Evolutionary conservation across 1,140 invertebrate species (phyloP).

Genomic region (Ostrea edulis): DNA sequence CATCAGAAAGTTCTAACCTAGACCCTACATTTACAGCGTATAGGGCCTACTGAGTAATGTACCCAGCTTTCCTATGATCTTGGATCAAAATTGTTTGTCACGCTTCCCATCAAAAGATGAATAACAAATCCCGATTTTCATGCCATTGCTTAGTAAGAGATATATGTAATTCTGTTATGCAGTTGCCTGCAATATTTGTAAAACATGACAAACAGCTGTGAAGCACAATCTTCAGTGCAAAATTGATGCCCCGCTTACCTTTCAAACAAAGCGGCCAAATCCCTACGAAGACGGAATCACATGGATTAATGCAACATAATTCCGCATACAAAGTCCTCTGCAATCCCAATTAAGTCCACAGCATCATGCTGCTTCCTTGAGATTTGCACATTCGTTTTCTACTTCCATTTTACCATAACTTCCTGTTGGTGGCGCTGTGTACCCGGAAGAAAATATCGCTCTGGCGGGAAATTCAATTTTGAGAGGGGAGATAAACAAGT

Average conservation of each 20-base stretch:
- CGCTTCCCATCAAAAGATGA: too few species aligned
- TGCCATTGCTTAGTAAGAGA: too few species aligned
- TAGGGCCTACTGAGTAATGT: too few species aligned
- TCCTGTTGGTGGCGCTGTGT: constrained; percentile 25
- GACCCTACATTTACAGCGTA: too few species aligned
- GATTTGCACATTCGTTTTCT: constrained; percentile 13
- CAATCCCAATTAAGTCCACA: neutral
- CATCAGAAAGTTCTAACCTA: too few species aligned
- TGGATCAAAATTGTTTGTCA: too few species aligned
- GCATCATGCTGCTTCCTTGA: neutral
- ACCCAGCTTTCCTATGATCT: too few species aligned
- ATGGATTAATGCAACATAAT: constrained; percentile 7
- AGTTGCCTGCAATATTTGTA: too few species aligned
- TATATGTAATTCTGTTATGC: too few species aligned
- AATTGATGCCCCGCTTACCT: neutral
- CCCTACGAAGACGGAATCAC: neutral
- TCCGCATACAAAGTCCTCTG: neutral
- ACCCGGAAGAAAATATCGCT: constrained; percentile 3
- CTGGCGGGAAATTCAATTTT: neutral
- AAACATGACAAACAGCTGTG: constrained; percentile 33
- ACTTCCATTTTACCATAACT: constrained; percentile 30
- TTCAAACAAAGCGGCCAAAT: neutral
- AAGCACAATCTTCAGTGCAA: neutral
- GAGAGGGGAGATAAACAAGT: neutral
- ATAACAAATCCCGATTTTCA: too few species aligned